These are phyloP conservation scores for Microctonus brassicae DNA, from an alignment of 2,888 invertebrate species.

Conservation along the genomic window DNA sequence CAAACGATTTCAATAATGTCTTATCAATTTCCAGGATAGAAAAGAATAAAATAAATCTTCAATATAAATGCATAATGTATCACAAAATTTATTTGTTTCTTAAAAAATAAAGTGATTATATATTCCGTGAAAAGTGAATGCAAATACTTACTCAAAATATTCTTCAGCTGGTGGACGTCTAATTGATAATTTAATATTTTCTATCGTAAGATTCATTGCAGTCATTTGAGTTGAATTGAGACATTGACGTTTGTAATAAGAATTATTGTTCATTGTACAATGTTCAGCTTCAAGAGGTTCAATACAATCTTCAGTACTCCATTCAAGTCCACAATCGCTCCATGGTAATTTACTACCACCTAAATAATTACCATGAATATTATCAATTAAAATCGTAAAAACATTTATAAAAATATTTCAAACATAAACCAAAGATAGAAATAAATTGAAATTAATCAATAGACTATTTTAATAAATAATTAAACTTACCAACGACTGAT, in stretches of 20 bases:
- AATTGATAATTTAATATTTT: constrained; percentile 73
- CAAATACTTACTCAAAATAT: constrained; percentile 77
- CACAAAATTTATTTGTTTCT: too few relatives aligned
- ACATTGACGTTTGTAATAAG: constrained; percentile 76
- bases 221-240: constrained; percentile 74
- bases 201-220: constrained; percentile 64
- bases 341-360: constrained; percentile 74
- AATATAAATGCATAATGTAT: too few relatives aligned
- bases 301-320: constrained; percentile 81
- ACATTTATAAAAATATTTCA: neutral
- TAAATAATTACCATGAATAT: constrained; percentile 28
- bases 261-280: constrained; percentile 75
- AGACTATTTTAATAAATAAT: neutral
- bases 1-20: too few relatives aligned
- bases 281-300: constrained; percentile 77
- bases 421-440: too few relatives aligned
- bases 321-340: constrained; percentile 79
- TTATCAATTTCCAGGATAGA: too few relatives aligned
- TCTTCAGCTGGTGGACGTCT: constrained; percentile 80
- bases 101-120: neutral
- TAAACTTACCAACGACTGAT: constrained; percentile 73
- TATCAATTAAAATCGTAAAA: neutral
- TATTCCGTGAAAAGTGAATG: neutral
- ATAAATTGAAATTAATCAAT: neutral
- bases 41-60: too few relatives aligned